These are phyloP conservation scores for Hypsibius dujardini DNA, from an alignment of 1,140 invertebrate genomes.

Conservation along the genomic window DNA sequence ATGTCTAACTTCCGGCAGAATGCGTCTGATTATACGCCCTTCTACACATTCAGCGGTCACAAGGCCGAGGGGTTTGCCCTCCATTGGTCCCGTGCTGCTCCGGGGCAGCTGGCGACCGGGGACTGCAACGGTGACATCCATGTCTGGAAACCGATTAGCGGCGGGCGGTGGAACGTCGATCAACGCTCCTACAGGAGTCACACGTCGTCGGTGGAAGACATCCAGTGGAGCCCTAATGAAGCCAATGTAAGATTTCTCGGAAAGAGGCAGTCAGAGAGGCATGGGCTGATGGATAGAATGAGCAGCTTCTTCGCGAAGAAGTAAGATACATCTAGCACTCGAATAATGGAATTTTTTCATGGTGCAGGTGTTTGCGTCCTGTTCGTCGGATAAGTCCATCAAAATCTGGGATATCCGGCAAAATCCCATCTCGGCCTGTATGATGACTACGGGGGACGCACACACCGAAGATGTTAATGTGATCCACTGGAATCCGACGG, in stretches of 20 bases:
- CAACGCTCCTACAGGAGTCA: constrained; percentile 70
- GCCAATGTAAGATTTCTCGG: constrained; percentile 50
- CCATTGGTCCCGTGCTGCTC: constrained; percentile 65
- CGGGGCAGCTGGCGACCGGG: constrained; percentile 39
- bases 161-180: constrained; percentile 64
- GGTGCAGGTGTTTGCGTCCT: constrained; percentile 59
- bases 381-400: constrained; percentile 72
- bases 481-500: constrained; percentile 81
- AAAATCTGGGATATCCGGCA: constrained; percentile 55
- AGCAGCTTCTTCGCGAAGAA: too few species aligned
- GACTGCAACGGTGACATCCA: constrained; percentile 79
- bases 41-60: constrained; percentile 77
- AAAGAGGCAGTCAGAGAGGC: too few species aligned
- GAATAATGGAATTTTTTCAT: too few species aligned
- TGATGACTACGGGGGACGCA: constrained; percentile 65
- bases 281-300: too few species aligned
- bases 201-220: constrained; percentile 80
- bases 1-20: constrained; percentile 41
- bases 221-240: constrained; percentile 97
- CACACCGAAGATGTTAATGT: constrained; percentile 90
- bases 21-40: constrained; percentile 39
- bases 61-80: constrained; percentile 77
- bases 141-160: constrained; percentile 63
- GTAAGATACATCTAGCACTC: too few species aligned
- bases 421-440: constrained; percentile 66